These are phyloP conservation scores for Microtus richardsoni DNA, from an alignment of 2,113 vertebrate species.

Conservation along the genomic window DNA sequence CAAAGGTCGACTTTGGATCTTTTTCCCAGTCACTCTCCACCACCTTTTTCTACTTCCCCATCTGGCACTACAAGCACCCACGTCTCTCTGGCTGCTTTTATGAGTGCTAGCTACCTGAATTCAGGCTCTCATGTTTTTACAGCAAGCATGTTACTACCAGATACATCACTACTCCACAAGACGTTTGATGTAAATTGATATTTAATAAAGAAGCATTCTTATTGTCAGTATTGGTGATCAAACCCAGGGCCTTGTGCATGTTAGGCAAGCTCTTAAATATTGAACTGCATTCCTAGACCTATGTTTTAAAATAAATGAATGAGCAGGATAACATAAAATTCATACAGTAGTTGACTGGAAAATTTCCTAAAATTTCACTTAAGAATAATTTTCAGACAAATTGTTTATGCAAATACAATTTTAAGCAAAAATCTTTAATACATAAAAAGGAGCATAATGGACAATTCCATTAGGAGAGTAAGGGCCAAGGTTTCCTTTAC, in stretches of 20 bases:
- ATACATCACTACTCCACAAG: neutral
- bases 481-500: neutral
- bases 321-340: neutral
- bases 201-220: too few relatives aligned
- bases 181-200: neutral
- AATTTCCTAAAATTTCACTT: neutral
- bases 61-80: neutral
- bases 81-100: neutral
- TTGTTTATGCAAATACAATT: neutral
- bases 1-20: too few relatives aligned
- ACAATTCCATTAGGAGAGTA: neutral
- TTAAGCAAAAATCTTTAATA: neutral
- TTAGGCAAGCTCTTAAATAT: too few relatives aligned
- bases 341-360: neutral
- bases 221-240: neutral
- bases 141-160: neutral
- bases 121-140: neutral
- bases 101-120: neutral
- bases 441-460: neutral
- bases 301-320: neutral
- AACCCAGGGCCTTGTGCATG: neutral
- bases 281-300: neutral
- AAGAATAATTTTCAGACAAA: neutral
- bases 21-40: neutral
- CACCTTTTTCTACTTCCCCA: neutral